Conservation (phyloP, 2,888 invertebrate genomes). For the Apoderus coryli region DNA sequence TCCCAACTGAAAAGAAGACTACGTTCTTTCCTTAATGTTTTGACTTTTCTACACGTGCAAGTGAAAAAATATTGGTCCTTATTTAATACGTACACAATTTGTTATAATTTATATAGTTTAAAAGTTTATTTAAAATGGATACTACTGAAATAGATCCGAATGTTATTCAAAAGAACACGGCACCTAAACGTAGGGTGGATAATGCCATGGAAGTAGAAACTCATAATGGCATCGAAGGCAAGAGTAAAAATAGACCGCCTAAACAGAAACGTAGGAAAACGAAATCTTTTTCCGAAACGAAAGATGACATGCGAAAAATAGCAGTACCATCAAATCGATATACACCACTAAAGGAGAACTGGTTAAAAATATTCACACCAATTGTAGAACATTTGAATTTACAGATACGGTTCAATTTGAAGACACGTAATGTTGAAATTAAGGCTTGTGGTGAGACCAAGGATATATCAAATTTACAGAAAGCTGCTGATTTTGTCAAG, state of each 20-base stretch:
- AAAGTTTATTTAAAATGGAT: too few species aligned
- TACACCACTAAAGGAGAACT: slow-evolving; percentile 87
- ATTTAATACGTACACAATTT: background rate
- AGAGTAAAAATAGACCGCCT: slow-evolving; percentile 24
- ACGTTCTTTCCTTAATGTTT: too few species aligned
- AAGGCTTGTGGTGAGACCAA: slow-evolving; percentile 53
- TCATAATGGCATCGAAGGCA: slow-evolving; percentile 48
- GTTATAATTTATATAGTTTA: background rate
- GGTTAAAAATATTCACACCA: slow-evolving; percentile 94
- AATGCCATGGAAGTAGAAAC: slow-evolving; percentile 53
- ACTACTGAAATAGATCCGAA: slow-evolving; percentile 38
- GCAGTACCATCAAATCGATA: slow-evolving; percentile 90
- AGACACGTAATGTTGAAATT: slow-evolving; percentile 80
- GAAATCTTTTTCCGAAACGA: slow-evolving; percentile 34
- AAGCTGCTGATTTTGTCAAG: slow-evolving; percentile 95
- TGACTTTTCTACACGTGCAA: too few species aligned
- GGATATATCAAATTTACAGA: slow-evolving; percentile 85
- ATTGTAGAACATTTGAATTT: slow-evolving; percentile 89
- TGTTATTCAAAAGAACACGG: slow-evolving; percentile 39
- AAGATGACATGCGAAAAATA: slow-evolving; percentile 53
- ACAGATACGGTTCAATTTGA: slow-evolving; percentile 88
- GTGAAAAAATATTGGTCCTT: slow-evolving; percentile 1
- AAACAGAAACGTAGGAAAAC: slow-evolving; percentile 21
- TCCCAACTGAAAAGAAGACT: too few species aligned
- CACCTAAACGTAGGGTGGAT: slow-evolving; percentile 37